phyloP scores from a whole-genome alignment of 1,140 invertebrate genomes.

The Cydia pomonella region DNA sequence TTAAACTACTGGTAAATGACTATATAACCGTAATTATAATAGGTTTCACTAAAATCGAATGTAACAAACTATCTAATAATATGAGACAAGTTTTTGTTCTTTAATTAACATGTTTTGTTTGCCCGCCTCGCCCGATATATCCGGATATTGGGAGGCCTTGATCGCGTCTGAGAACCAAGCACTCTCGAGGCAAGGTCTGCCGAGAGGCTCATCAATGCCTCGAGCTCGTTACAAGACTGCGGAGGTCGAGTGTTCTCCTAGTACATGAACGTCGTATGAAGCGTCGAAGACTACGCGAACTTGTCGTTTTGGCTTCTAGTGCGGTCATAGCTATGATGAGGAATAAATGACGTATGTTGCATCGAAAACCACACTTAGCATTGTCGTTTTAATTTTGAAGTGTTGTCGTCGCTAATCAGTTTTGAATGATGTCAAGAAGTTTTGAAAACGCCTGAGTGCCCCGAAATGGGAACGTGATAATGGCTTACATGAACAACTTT shows the following conservation, averaged over 20 bases:
- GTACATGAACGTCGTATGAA: neutral
- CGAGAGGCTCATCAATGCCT: conserved; percentile 52
- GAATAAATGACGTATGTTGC: conserved; percentile 10
- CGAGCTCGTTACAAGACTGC: conserved; percentile 48
- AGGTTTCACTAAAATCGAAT: neutral
- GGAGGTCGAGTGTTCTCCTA: conserved; percentile 52
- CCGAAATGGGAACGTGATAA: neutral
- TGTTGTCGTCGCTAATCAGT: conserved; percentile 10
- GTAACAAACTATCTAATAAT: neutral
- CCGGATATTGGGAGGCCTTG: conserved; percentile 41
- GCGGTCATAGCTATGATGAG: neutral
- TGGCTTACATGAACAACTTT: neutral
- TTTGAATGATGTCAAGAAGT: conserved; percentile 15
- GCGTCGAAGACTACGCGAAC: neutral
- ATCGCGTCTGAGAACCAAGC: conserved; percentile 44
- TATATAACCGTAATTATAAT: no score
- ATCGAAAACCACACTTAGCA: neutral
- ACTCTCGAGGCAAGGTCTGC: conserved; percentile 48
- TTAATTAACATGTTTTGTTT: conserved; percentile 46
- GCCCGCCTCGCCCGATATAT: conserved; percentile 11
- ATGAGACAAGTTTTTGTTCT: conserved; percentile 25
- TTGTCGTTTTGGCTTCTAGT: neutral
- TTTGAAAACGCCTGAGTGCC: neutral
- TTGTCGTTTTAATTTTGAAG: neutral
- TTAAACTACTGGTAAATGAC: no score